A percentile compares a stretch with the other conserved stretches of the same genome.
Conservation (phyloP, 2,797 vertebrate species). For the Poeciliopsis infans region DNA sequence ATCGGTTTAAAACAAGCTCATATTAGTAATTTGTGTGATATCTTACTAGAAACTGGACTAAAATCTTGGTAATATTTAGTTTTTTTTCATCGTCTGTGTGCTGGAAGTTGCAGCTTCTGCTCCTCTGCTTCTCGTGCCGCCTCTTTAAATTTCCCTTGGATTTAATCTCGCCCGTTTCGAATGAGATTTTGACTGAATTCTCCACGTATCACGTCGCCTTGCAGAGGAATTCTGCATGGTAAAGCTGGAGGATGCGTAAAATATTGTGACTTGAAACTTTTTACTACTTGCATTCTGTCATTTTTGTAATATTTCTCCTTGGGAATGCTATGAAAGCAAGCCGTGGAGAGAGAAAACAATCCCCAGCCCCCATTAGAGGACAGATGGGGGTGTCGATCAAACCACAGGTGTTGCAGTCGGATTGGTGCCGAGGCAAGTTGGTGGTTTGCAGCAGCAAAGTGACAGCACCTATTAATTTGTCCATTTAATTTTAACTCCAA, state of each 20-base stretch:
- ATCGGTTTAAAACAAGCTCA: too few relatives aligned
- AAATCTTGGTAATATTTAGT: too few relatives aligned
- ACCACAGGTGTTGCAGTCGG: conserved; percentile 18
- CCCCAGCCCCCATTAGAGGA: not conserved
- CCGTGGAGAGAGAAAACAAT: not conserved
- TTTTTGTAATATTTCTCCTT: conserved; percentile 38
- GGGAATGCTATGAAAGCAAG: conserved; percentile 17
- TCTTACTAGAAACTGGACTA: too few relatives aligned
- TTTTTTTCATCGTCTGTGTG: not conserved
- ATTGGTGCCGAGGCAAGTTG: conserved; percentile 42
- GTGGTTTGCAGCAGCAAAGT: conserved; percentile 49
- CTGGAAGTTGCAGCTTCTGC: conserved; percentile 28
- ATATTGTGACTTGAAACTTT: conserved; percentile 50
- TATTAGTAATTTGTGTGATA: too few relatives aligned
- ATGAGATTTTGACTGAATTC: conserved; percentile 73
- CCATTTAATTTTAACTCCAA: conserved; percentile 76
- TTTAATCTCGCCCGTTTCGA: conserved; percentile 70
- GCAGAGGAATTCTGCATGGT: conserved; percentile 50
- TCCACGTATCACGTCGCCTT: conserved; percentile 58
- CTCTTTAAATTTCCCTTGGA: conserved; percentile 59
- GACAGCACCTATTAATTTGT: conserved; percentile 78
- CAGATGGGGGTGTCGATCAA: conserved; percentile 63
- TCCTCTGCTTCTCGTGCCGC: conserved; percentile 36
- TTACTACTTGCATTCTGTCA: conserved; percentile 39
- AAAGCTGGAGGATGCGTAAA: conserved; percentile 63